These are phyloP conservation scores for Drosophila colorata DNA, from an alignment of 2,888 invertebrate genomes.

Conservation along the genomic window DNA sequence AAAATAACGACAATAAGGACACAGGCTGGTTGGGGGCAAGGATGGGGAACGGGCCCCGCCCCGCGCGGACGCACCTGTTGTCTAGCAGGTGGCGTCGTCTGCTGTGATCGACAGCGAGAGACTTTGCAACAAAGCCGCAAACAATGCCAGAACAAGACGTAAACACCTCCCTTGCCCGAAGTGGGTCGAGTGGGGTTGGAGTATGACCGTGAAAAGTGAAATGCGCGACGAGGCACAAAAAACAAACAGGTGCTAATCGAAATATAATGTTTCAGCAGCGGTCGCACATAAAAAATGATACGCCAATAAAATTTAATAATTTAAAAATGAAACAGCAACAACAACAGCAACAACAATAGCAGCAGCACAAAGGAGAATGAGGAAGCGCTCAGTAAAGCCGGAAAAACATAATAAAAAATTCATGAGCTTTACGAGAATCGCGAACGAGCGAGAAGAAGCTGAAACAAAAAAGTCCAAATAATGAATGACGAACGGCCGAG, in stretches of 20 bases:
- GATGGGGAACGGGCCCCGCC: not conserved
- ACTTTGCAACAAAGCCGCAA: slow-evolving; percentile 48
- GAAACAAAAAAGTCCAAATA: slow-evolving; percentile 77
- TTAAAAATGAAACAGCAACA: slow-evolving; percentile 76
- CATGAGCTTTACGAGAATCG: slow-evolving; percentile 68
- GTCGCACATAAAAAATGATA: slow-evolving; percentile 79
- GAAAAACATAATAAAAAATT: slow-evolving; percentile 78
- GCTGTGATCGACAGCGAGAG: slow-evolving; percentile 50
- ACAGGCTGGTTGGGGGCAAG: not conserved
- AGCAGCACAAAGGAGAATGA: slow-evolving; percentile 6
- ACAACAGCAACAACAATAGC: slow-evolving; percentile 4
- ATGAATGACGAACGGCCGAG: slow-evolving; percentile 73
- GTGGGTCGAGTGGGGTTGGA: not conserved
- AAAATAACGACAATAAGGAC: slow-evolving; percentile 39
- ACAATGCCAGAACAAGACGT: slow-evolving; percentile 46
- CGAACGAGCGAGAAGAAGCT: slow-evolving; percentile 48
- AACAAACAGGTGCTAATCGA: slow-evolving; percentile 82
- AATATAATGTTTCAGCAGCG: slow-evolving; percentile 80
- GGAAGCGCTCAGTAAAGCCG: slow-evolving; percentile 53
- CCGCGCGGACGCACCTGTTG: slow-evolving; percentile 62
- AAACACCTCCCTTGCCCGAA: slow-evolving; percentile 6
- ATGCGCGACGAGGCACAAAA: slow-evolving; percentile 36
- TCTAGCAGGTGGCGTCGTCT: slow-evolving; percentile 34
- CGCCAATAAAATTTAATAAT: slow-evolving; percentile 81
- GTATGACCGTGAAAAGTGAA: slow-evolving; percentile 28